Percentiles rank a stretch among this genome's conserved stretches.
Conservation (phyloP, 2,113 vertebrate genomes). For the Cavia porcellus region DNA sequence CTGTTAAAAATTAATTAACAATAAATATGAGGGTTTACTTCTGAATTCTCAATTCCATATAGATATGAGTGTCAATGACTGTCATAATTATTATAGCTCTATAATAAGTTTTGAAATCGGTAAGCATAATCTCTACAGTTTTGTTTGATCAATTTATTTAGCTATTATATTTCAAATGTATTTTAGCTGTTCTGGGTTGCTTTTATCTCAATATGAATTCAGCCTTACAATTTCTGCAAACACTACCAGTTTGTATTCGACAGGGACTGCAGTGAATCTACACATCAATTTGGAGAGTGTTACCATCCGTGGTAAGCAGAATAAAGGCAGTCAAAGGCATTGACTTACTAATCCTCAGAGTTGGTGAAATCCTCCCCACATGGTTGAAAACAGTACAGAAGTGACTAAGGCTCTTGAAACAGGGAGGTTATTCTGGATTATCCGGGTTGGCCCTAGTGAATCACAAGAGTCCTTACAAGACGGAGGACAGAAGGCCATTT, state of each 20-base stretch:
- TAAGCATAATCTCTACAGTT: background rate
- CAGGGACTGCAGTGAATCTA: background rate
- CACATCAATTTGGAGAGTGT: background rate
- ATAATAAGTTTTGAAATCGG: background rate
- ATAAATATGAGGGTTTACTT: background rate
- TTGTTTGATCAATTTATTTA: background rate
- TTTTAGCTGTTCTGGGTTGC: slow-evolving; percentile 6
- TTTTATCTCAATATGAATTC: slow-evolving; percentile 30
- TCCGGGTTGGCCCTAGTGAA: background rate
- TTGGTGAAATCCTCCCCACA: slow-evolving; percentile 5
- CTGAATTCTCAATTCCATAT: background rate
- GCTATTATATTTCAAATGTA: background rate
- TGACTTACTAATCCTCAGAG: background rate
- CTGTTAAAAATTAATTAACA: slow-evolving; percentile 5
- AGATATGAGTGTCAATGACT: background rate
- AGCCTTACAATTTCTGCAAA: slow-evolving; percentile 3
- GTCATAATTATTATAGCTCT: background rate
- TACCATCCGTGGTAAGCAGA: background rate
- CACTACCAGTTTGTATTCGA: background rate
- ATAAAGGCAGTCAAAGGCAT: background rate
- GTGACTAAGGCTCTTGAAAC: background rate
- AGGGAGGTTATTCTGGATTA: background rate
- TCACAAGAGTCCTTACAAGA: background rate
- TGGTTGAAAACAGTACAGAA: background rate
- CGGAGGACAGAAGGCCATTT: background rate